Percentiles rank a stretch among this genome's conserved stretches.
Conservation (phyloP, 1,140 invertebrate genomes). For the Ceratina australensis region DNA sequence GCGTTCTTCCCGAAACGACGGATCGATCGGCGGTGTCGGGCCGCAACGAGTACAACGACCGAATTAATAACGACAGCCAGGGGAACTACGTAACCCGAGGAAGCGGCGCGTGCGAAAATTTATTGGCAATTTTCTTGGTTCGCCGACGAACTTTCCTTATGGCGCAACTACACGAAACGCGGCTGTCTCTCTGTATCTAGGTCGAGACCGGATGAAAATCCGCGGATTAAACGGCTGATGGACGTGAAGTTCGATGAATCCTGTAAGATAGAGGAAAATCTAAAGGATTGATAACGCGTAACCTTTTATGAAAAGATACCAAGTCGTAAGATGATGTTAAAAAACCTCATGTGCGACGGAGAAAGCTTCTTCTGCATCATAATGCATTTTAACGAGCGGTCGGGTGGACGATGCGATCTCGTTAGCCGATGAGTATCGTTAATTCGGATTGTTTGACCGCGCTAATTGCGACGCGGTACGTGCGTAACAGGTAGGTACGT, state of each 20-base stretch:
- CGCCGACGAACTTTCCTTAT: constrained; percentile 40
- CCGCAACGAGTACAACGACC: constrained; percentile 36
- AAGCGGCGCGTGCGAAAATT: constrained; percentile 41
- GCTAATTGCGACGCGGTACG: not conserved
- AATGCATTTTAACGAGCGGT: not conserved
- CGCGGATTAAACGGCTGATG: not conserved
- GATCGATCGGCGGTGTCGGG: constrained; percentile 19
- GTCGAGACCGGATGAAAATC: constrained; percentile 33
- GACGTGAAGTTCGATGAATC: no score
- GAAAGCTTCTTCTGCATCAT: no score
- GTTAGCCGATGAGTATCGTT: constrained; percentile 7
- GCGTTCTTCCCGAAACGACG: constrained; percentile 20
- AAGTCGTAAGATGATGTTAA: no score
- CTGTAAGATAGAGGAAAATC: no score
- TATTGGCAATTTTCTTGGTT: constrained; percentile 38
- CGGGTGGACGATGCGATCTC: not conserved
- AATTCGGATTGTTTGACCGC: not conserved
- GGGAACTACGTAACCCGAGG: constrained; percentile 22
- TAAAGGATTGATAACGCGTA: no score
- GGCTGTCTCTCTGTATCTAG: not conserved
- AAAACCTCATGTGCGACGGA: no score
- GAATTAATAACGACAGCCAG: constrained; percentile 38
- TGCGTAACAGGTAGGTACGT: not conserved
- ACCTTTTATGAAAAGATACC: no score
- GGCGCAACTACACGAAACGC: constrained; percentile 26